phyloP scores from a whole-genome alignment of 2,888 invertebrate genomes.

The Philaethria dido region DNA sequence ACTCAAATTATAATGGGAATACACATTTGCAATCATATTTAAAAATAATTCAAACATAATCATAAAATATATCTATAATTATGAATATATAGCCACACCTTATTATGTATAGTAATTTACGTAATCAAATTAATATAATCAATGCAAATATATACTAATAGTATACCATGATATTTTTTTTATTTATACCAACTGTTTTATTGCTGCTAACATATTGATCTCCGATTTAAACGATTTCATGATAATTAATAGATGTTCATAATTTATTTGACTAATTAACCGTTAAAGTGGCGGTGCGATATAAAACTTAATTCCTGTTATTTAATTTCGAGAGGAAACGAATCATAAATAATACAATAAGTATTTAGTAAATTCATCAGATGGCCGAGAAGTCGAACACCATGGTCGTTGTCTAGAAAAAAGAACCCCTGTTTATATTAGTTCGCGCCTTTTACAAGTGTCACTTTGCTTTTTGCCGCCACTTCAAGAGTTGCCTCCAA shows the following conservation, averaged over 20 bases:
- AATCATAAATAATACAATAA: conserved; percentile 40
- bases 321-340: conserved; percentile 33
- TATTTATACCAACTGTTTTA: conserved; percentile 55
- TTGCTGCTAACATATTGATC: conserved; percentile 49
- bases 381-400: conserved; percentile 50
- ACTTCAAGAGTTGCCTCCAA: conserved; percentile 61
- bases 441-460: conserved; percentile 82
- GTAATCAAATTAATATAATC: conserved; percentile 53
- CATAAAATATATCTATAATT: conserved; percentile 23
- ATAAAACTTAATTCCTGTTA: conserved; percentile 34
- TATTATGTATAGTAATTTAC: conserved; percentile 46
- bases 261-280: conserved; percentile 53
- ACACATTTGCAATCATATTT: background rate
- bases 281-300: conserved; percentile 38
- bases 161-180: conserved; percentile 51
- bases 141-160: conserved; percentile 53
- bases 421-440: conserved; percentile 73
- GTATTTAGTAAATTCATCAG: conserved; percentile 47
- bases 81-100: conserved; percentile 39
- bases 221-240: conserved; percentile 51
- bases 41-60: background rate
- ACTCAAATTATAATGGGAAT: background rate
- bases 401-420: conserved; percentile 63
- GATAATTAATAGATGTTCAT: conserved; percentile 55
- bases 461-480: conserved; percentile 81